Evolutionary conservation across 2,113 vertebrate genomes (phyloP).

Genomic region (Romanogobio albipinnatus): DNA sequence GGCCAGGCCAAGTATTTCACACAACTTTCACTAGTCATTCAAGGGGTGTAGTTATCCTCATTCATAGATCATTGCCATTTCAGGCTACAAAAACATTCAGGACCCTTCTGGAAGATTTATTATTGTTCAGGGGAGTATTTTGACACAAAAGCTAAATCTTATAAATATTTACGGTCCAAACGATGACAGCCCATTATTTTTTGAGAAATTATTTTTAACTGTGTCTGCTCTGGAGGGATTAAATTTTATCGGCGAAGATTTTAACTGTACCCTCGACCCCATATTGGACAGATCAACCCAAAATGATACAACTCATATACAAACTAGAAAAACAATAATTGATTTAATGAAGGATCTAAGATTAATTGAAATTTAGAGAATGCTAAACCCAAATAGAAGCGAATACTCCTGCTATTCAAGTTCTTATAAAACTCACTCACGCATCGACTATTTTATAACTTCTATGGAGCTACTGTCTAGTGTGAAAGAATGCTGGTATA

Average conservation of each 20-base stretch:
- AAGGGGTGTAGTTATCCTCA: conserved; percentile 35
- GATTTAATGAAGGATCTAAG: conserved; percentile 4
- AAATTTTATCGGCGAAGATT: neutral
- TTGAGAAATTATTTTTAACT: neutral
- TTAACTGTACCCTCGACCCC: neutral
- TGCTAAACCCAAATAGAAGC: neutral
- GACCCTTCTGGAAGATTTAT: conserved; percentile 26
- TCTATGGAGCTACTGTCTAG: neutral
- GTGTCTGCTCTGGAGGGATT: neutral
- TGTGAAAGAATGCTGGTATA: neutral
- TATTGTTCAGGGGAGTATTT: conserved; percentile 18
- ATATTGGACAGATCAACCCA: neutral
- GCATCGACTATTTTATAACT: neutral
- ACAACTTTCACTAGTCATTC: conserved; percentile 22
- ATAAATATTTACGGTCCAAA: conserved; percentile 1
- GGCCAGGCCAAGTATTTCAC: conserved; percentile 33
- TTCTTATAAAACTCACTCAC: no score
- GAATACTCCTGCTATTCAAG: neutral
- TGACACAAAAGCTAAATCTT: conserved; percentile 12
- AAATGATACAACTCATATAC: neutral
- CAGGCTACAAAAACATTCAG: conserved; percentile 27
- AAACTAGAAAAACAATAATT: neutral
- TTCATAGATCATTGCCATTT: conserved; percentile 37
- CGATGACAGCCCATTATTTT: neutral
- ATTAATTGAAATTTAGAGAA: conserved; percentile 14